Base-by-base conservation (phyloP, 2,888 invertebrate genomes). In the Diachrysia chrysitis region DNA sequence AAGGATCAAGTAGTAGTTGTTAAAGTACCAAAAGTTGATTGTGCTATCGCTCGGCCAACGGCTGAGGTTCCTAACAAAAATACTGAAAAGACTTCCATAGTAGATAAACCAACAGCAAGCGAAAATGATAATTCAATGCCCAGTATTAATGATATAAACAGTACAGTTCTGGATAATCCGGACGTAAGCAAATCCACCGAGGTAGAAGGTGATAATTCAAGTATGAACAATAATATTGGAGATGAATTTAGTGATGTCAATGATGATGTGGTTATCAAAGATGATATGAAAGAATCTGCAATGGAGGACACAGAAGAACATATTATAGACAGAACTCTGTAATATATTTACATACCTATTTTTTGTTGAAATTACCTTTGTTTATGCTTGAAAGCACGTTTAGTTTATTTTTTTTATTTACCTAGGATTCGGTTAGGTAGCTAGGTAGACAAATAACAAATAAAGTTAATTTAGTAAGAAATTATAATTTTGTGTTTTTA, bases 1-100 rank as follows among this genome's bases (percentile, higher is more conserved):
- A 90, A 88, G 56, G 93, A 94, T 79, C 92, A 93, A 87, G 90
- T 93, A 60, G 88, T 92, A 61, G 90, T 94, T 46, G 94, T 94
- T 0, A 90, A 94, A 84, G 91, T 95, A 65, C 95, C 95, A 63
- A 90, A 91, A 85, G 92, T 93, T 16, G 92, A 94, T 37, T 84
- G 89, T 79, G 59, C 85, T 54, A 66, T 89, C 58, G 68, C 86
- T 68, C 79, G 86, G 68, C 76, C 85, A 56, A 63, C 76, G 55
- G 29, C 83, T 29, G 89, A 80, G 29, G 56, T 58, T 9, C 56
- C 62, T 67, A 74, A 62, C 53, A 58, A 58, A 58, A 64, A 67
- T 70, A 76, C 65, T 59, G 72, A 78, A 56, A 73, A 79, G 46
- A 4, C 54, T 16, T 35, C 57, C 14, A 37, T 57, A 63, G 25